phyloP scores from a whole-genome alignment of 2,888 invertebrate species.

The Melinaea menophilus region DNA sequence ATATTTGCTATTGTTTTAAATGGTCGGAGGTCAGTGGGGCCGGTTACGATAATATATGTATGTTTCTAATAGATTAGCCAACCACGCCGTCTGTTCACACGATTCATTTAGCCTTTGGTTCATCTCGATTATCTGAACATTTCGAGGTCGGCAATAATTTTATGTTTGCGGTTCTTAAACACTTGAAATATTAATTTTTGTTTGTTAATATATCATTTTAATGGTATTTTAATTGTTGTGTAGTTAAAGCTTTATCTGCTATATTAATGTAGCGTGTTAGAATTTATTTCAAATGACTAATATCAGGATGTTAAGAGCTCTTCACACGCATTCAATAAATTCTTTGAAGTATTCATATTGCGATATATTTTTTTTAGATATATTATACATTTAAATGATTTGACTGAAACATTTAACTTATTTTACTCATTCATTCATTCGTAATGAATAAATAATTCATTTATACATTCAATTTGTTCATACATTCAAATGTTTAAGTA shows the following conservation, averaged over 20 bases:
- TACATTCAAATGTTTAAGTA: neutral
- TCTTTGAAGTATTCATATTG: too few relatives aligned
- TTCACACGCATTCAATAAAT: too few relatives aligned
- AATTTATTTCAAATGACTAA: too few relatives aligned
- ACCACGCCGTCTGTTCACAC: slow-evolving; percentile 29
- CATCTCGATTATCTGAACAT: slow-evolving; percentile 23
- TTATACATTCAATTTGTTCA: too few relatives aligned
- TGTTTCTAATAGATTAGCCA: slow-evolving; percentile 27
- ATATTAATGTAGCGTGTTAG: too few relatives aligned
- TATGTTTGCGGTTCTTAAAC: slow-evolving; percentile 13
- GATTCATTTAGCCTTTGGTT: slow-evolving; percentile 27
- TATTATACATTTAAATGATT: too few relatives aligned
- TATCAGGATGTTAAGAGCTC: too few relatives aligned
- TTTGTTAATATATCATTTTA: slow-evolving; percentile 1
- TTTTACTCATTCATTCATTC: too few relatives aligned
- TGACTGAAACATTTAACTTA: too few relatives aligned
- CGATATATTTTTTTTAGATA: too few relatives aligned
- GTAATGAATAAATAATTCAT: too few relatives aligned
- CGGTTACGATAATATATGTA: slow-evolving; percentile 21
- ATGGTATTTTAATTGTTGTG: slow-evolving; percentile 1
- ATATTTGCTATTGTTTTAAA: too few relatives aligned
- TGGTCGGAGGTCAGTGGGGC: neutral
- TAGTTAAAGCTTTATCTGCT: neutral
- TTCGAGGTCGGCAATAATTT: slow-evolving; percentile 15
- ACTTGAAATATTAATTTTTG: neutral